phyloP scores from a whole-genome alignment of 1,140 invertebrate genomes.

The Neodiprion virginianus region DNA sequence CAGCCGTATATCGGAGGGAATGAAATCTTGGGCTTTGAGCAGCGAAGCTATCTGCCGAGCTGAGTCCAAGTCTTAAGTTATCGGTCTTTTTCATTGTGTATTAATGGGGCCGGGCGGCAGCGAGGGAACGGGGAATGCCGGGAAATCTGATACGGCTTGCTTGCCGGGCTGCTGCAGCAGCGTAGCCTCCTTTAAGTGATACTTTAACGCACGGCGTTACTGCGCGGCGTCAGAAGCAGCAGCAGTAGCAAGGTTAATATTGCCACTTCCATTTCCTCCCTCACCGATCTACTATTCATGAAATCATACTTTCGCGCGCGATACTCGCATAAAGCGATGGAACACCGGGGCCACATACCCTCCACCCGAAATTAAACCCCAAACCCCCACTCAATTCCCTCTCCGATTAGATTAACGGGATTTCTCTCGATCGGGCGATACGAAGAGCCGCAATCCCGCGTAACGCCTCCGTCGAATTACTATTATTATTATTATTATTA shows the following conservation, averaged over 20 bases:
- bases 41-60: background rate
- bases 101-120: background rate
- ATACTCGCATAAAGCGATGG: too few relatives aligned
- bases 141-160: background rate
- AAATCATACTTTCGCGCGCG: background rate
- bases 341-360: too few relatives aligned
- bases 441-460: background rate
- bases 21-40: background rate
- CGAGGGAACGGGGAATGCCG: background rate
- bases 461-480: background rate
- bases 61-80: background rate
- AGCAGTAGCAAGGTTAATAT: background rate
- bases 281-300: background rate
- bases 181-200: background rate
- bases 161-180: background rate
- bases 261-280: background rate
- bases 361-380: background rate
- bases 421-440: background rate
- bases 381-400: background rate
- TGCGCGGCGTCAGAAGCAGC: background rate
- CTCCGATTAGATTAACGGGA: background rate
- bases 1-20: too few relatives aligned
- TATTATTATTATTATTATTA: background rate
- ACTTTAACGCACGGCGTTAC: background rate
- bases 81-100: slow-evolving; percentile 5